These are phyloP conservation scores for Pterobdella sp. DNA, from an alignment of 2,888 invertebrate genomes.

Conservation along the genomic window DNA sequence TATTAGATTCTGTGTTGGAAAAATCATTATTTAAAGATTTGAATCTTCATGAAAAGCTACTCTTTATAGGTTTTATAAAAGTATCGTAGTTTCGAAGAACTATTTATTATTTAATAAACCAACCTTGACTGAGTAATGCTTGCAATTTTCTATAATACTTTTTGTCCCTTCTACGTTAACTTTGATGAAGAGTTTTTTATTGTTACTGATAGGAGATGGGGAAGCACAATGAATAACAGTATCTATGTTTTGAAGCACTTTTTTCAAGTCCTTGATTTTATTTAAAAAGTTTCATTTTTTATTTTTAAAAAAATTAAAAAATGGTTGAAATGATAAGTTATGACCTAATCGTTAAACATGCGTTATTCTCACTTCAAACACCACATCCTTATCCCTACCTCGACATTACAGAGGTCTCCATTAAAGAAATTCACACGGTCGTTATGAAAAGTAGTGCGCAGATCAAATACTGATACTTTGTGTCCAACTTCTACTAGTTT, in stretches of 20 bases:
- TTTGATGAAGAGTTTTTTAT: slow-evolving; percentile 43
- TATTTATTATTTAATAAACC: too few relatives aligned
- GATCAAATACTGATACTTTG: slow-evolving; percentile 43
- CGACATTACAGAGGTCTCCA: slow-evolving; percentile 42
- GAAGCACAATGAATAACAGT: slow-evolving; percentile 46
- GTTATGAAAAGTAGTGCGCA: slow-evolving; percentile 41
- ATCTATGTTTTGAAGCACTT: slow-evolving; percentile 40
- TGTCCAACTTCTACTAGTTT: slow-evolving; percentile 40
- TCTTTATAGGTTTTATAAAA: too few relatives aligned
- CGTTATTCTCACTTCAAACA: too few relatives aligned
- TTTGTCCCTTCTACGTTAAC: slow-evolving; percentile 44
- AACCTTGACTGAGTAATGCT: slow-evolving; percentile 42
- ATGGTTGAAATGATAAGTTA: too few relatives aligned
- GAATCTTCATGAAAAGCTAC: too few relatives aligned
- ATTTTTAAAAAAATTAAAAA: too few relatives aligned
- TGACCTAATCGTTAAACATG: too few relatives aligned
- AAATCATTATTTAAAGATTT: too few relatives aligned
- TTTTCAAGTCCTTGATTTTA: slow-evolving; percentile 39
- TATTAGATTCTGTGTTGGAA: slow-evolving; percentile 41
- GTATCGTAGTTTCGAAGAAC: too few relatives aligned
- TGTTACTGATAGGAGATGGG: slow-evolving; percentile 43
- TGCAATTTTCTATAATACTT: slow-evolving; percentile 41
- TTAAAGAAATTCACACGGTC: slow-evolving; percentile 40
- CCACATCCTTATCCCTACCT: too few relatives aligned
- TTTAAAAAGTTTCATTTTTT: too few relatives aligned